These are phyloP conservation scores for Tragelaphus buxtoni DNA, from an alignment of 2,113 vertebrate genomes.

Conservation along the genomic window DNA sequence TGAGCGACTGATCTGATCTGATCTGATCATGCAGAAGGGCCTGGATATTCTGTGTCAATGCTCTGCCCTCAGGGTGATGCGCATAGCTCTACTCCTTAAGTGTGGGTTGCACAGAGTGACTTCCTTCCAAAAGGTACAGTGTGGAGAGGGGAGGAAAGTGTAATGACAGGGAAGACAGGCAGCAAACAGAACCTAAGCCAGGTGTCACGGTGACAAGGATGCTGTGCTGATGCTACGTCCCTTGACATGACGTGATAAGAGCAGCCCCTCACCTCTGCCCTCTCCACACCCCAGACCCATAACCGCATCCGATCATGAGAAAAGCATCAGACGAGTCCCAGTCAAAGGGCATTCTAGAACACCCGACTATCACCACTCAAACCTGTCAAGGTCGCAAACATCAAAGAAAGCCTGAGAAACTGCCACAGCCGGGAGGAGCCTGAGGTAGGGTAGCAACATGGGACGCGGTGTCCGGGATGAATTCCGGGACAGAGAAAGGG, in stretches of 20 bases:
- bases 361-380: not conserved
- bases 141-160: not conserved
- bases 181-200: not conserved
- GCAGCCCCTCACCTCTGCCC: not conserved
- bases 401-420: not conserved
- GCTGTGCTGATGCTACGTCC: too few species aligned
- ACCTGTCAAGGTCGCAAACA: not conserved
- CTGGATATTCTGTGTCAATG: not conserved
- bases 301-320: not conserved
- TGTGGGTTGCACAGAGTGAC: not conserved
- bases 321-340: not conserved
- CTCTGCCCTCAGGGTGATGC: not conserved
- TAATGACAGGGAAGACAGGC: not conserved
- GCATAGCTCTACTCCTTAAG: not conserved
- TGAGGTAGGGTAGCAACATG: fast-evolving
- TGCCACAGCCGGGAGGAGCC: not conserved
- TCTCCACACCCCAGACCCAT: not conserved
- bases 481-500: not conserved
- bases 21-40: not conserved
- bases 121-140: not conserved
- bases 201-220: not conserved
- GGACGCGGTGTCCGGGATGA: not conserved
- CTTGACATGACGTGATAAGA: not conserved
- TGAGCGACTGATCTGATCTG: too few species aligned
- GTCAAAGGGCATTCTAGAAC: not conserved